A percentile compares a stretch with the other conserved stretches of the same genome.
phyloP scores from a whole-genome alignment of 92 coral and sea anemone genomes.

The Porites divaricata region DNA sequence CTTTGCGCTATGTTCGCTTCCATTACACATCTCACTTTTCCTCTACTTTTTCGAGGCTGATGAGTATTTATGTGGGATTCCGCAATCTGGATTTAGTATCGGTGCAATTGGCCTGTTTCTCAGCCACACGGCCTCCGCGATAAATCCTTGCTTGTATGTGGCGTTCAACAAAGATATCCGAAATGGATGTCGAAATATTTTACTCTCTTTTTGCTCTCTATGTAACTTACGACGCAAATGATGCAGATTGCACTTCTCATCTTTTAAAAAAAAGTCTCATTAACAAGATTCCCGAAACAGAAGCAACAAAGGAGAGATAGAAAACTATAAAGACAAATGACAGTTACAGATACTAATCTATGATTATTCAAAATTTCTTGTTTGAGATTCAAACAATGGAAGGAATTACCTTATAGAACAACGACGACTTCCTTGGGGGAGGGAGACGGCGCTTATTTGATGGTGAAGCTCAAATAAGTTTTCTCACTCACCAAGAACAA shows the following conservation, averaged over 20 bases:
- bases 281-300: no score
- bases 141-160: constrained; percentile 75
- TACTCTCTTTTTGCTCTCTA: neutral
- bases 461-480: no score
- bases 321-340: no score
- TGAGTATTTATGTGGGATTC: constrained; percentile 69
- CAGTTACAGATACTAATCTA: no score
- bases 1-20: constrained; percentile 82
- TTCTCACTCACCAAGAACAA: no score
- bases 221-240: neutral
- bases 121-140: constrained; percentile 79
- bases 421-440: no score
- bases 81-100: constrained; percentile 51
- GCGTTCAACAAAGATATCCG: constrained; percentile 60
- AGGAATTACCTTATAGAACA: no score
- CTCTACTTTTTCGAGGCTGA: constrained; percentile 61
- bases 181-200: constrained; percentile 28
- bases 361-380: no score
- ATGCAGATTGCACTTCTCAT: neutral
- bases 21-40: constrained; percentile 72
- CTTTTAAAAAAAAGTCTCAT: neutral
- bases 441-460: no score
- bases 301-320: no score
- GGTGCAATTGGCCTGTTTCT: constrained; percentile 79
- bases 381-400: no score